Evolutionary conservation across 2,888 invertebrate genomes (phyloP), one percentile per base, ranked within the genome.

Genomic region (Matsumyia berberina): DNA sequence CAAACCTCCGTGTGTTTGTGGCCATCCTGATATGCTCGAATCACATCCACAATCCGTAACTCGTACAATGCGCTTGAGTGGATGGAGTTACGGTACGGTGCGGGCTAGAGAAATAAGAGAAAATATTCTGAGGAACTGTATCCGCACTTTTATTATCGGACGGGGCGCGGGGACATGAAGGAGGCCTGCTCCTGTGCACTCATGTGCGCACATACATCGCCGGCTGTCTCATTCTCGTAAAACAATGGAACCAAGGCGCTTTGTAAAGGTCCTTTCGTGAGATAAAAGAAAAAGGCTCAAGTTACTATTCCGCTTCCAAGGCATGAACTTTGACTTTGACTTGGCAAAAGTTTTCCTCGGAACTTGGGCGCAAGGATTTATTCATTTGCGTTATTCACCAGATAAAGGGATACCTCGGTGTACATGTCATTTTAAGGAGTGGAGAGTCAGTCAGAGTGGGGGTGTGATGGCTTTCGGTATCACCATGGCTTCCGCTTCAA

Each of bases 251-350:
- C 46, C 49, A 49, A 42, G 58, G 58, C 66, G 74, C 85, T 85
- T 85, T 85, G 83, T 74, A 60, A 80, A 80, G 80, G 60, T 66
- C 74, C 80, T 76, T 70, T 73, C 62, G 51, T 55, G 67, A 77
- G 44, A 74, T 60, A 69, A 57, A 69, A 80, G 72, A 88, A 89
- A 89, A 89, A 88, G 89, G 90, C 90, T 90, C 89, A 90, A 90
- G 90, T 89, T 90, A 90, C 90, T 89, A 88, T 89, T 90, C 89
- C 89, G 89, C 88, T 89, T 89, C 88, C 88, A 88, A 89, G 89
- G 90, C 89, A 89, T 89, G 90, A 90, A 85, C 85, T 85, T 85
- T 85, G 83, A 85, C 83, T 85, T 85, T 85, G 85, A 85, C 80
- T 85, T 74, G 85, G 80, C 70, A 80, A 70, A 85, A 80, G 70